Percentiles rank a stretch among this genome's conserved stretches.
Evolutionary conservation across 2,113 vertebrate genomes (phyloP).

Genomic region (Microcebus tavaratra): DNA sequence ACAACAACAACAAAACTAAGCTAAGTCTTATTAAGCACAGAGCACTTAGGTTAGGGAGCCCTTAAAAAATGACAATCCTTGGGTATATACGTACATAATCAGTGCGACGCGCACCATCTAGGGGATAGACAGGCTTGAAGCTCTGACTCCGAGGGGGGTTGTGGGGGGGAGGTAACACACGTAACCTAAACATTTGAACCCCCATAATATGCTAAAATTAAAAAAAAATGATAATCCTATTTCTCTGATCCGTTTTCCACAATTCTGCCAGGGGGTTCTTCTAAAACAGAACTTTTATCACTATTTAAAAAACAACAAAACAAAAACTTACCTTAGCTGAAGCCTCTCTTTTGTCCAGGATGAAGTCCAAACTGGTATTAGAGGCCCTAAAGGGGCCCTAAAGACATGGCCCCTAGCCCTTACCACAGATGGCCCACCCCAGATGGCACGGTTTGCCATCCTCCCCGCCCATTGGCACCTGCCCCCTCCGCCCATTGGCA

Average conservation of each 20-base stretch:
- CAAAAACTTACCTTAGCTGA: not conserved
- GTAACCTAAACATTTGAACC: too few species aligned
- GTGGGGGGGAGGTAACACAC: too few species aligned
- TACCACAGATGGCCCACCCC: not conserved
- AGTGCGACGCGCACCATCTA: too few species aligned
- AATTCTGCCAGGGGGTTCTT: not conserved
- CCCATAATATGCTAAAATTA: too few species aligned
- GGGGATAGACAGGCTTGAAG: too few species aligned
- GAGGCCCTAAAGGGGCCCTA: too few species aligned
- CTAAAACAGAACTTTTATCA: not conserved
- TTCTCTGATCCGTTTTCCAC: not conserved
- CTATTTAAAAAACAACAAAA: not conserved
- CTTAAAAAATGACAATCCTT: too few species aligned
- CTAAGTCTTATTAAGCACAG: too few species aligned
- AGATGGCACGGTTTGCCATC: fast-evolving
- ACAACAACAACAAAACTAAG: too few species aligned
- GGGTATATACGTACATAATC: too few species aligned
- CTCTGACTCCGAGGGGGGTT: too few species aligned
- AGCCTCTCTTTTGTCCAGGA: not conserved
- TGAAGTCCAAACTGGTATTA: not conserved
- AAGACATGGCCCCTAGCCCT: not conserved
- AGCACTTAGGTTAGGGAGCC: not conserved
- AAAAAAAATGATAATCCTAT: too few species aligned
- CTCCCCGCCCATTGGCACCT: not conserved
- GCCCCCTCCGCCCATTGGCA: not conserved